Conservation (phyloP, 2,113 vertebrate species). For the Crotalus horridus region DNA sequence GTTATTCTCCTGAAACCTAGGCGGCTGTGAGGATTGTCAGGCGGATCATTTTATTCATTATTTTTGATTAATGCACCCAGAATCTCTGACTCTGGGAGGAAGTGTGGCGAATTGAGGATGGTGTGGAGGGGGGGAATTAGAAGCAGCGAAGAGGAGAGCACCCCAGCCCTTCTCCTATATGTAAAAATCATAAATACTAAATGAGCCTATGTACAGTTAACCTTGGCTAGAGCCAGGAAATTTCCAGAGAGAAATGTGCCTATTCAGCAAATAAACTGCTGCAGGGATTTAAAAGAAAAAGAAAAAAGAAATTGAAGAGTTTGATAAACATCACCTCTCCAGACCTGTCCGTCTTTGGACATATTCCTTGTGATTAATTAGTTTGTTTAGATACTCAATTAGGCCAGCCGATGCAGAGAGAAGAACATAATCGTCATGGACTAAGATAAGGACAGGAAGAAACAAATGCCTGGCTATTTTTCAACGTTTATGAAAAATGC, state of each 20-base stretch:
- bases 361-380: slow-evolving; percentile 90
- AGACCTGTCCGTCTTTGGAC: slow-evolving; percentile 92
- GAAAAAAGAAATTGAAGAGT: slow-evolving; percentile 86
- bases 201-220: slow-evolving; percentile 95
- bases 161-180: slow-evolving; percentile 81
- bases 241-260: slow-evolving; percentile 84
- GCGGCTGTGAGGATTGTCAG: slow-evolving; percentile 95
- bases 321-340: slow-evolving; percentile 95
- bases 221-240: slow-evolving; percentile 89
- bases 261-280: slow-evolving; percentile 87
- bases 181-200: slow-evolving; percentile 99
- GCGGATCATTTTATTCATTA: slow-evolving; percentile 99
- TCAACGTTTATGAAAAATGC: slow-evolving; percentile 58
- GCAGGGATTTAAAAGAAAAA: slow-evolving; percentile 81
- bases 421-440: slow-evolving; percentile 62
- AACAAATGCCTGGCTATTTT: slow-evolving; percentile 61
- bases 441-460: slow-evolving; percentile 69
- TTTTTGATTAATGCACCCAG: slow-evolving; percentile 99
- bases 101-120: background rate
- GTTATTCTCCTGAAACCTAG: slow-evolving; percentile 97
- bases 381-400: slow-evolving; percentile 98
- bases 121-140: background rate
- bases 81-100: slow-evolving; percentile 88
- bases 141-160: slow-evolving; percentile 27
- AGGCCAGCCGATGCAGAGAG: slow-evolving; percentile 86